Base-by-base conservation (phyloP, 2,113 vertebrate species). In the Eira barbara region DNA sequence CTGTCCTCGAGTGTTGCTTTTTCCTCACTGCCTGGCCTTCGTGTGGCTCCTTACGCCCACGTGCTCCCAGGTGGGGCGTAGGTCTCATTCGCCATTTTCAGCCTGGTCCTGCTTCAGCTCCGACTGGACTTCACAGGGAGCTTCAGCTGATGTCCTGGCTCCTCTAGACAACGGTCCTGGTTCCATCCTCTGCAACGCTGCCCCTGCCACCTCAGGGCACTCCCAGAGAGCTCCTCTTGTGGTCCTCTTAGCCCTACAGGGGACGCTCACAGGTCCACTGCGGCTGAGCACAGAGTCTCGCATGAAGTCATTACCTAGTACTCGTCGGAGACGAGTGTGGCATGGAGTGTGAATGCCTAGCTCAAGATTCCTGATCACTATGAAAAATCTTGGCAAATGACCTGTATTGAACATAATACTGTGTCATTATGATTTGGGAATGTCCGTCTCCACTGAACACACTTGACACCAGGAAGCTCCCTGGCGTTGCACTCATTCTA, bases 221-320 rank as follows among this genome's bases (percentile, higher is more conserved):
- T 42, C 55, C 17, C 4, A 2, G 6, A 2, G 10, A 15, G 15
- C 2, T 31, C 39, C 4, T 47, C 39, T 17, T 45, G 27, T 7
- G 31, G 80, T 3, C 23, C 4, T 14, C 39, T 31, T 6, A 14
- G 8, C 59, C 57, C 7, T 14, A 6, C 34, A 3, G 9, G 55
- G 20, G 21, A n/a, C 2, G 23, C 31, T 27, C 15, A 0, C 27
- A 17, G 23, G 3, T 17, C 20, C 61, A 12, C 31, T 4, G 27
- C 7, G 25, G 5, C 20, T 31, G 31, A 36, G n/a, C 25, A 49
- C 0, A 5, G n/a, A 12, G 0, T 6, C 29, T 20, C 20, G 0
- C 55, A 17, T 14, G 17, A 42, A 34, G 6, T 3, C 3, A 18
- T 25, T 4, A 21, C 63, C 59, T 34, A 42, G 52, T 39, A 2